Evolutionary conservation across 2,888 invertebrate species (phyloP).

Genomic region (Drosophila bunnanda): DNA sequence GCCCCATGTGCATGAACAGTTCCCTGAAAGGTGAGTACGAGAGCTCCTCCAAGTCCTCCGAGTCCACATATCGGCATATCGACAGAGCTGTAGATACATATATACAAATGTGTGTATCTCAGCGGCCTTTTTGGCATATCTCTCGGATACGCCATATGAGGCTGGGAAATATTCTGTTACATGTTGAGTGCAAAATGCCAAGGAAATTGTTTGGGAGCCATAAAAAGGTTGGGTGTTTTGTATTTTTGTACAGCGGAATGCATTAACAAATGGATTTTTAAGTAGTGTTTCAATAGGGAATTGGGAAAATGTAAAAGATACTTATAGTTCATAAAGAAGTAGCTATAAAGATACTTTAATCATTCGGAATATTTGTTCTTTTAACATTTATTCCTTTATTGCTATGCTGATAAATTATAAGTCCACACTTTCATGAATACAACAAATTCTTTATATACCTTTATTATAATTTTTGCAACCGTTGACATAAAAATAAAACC

Average conservation of each 20-base stretch:
- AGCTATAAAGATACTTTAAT: background rate
- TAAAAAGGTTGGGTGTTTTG: conserved; percentile 17
- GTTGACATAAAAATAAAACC: background rate
- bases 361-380: background rate
- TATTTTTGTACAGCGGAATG: background rate
- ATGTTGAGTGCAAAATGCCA: conserved; percentile 34
- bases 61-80: conserved; percentile 2
- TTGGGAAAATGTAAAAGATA: background rate
- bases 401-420: too few species aligned
- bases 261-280: conserved; percentile 14
- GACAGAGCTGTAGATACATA: conserved; percentile 6
- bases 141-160: conserved; percentile 59
- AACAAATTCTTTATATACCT: background rate
- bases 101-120: conserved; percentile 9
- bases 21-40: conserved; percentile 82
- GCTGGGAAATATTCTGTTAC: conserved; percentile 57
- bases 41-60: background rate
- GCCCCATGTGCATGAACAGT: conserved; percentile 91
- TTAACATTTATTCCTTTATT: background rate
- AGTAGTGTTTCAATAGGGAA: background rate
- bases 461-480: background rate
- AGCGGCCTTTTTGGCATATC: conserved; percentile 50
- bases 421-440: too few species aligned
- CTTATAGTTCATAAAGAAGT: too few species aligned
- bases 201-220: conserved; percentile 26